Base-by-base conservation (phyloP, 2,113 vertebrate genomes). In the Brachyhypopomus occidentalis region DNA sequence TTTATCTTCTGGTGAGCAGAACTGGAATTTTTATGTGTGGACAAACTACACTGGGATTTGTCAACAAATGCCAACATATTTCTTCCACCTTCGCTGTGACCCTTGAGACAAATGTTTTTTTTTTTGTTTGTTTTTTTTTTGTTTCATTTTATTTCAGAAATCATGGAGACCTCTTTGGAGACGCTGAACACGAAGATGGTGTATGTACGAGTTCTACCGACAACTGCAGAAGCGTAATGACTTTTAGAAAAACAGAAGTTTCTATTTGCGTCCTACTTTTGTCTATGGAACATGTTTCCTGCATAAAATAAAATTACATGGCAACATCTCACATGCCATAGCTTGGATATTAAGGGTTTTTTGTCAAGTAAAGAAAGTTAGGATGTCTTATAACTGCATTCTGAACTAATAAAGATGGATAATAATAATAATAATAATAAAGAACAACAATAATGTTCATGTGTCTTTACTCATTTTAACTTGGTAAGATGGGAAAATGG, bases 111-210 rank as follows among this genome's bases (percentile, higher is more conserved):
- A 30, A 30, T 30, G 30, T 1, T 30, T 48, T 0, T 55, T 17
- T 36, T n/a, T n/a, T n/a, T n/a, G n/a, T n/a, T n/a, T n/a, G n/a
- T 48, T 0, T 55, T 17, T 36, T 0, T 20, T 20, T 71, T 22
- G 14, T 74, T 77, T 60, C 8, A 78, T 0, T 88, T 25, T 83
- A 70, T 92, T 89, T 78, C 92, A 98, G 96, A 97, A 90, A 88
- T 98, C 86, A 93, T 94, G 8, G 91, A 92, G 77, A 91, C 95
- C 9, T 91, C 96, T 45, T 88, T 96, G 89, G 96, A 96, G 91
- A 94, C 90, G 72, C 83, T 98, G 85, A 94, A 95, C 90, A 95
- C 83, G 84, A 97, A 96, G 92, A 97, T 95, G 4, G 52, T 98
- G 16, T 98, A 94, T 83, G 94, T 98, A 85, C 83, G 79, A 85